These are phyloP conservation scores for Promerops cafer DNA, from an alignment of 2,113 vertebrate species.

Conservation along the genomic window DNA sequence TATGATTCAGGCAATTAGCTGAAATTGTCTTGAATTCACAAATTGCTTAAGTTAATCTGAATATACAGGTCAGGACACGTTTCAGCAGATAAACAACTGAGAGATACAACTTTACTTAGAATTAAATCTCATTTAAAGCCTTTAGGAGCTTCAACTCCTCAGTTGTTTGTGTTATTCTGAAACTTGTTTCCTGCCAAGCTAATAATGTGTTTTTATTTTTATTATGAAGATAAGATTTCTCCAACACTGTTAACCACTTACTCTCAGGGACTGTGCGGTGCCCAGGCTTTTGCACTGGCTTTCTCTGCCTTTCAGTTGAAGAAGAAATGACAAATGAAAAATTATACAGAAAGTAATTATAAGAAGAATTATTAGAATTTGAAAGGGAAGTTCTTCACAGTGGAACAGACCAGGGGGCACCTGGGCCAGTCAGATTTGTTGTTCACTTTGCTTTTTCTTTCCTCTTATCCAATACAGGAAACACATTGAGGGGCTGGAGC, in stretches of 20 bases:
- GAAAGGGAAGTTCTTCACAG: not conserved
- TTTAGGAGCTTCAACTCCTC: not conserved
- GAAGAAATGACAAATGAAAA: not conserved
- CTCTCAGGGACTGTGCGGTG: not conserved
- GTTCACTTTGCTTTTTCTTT: not conserved
- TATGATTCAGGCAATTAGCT: not conserved
- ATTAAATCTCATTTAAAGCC: not conserved
- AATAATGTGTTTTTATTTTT: not conserved
- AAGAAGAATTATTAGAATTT: not conserved
- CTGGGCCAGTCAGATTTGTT: not conserved
- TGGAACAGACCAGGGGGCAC: not conserved
- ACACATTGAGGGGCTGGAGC: fast-evolving
- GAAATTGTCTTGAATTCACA: not conserved
- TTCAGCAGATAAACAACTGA: not conserved
- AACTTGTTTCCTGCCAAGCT: not conserved
- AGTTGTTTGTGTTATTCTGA: not conserved
- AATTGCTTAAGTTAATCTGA: not conserved
- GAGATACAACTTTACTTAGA: not conserved
- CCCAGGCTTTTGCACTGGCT: not conserved
- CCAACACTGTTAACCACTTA: not conserved
- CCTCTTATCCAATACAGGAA: not conserved
- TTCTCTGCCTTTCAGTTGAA: not conserved
- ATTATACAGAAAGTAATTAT: not conserved
- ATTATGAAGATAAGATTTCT: not conserved
- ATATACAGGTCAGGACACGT: not conserved